Evolutionary conservation across 1,140 invertebrate species (phyloP), one percentile per base, ranked within the genome.

Genomic region (Pinna nobilis): DNA sequence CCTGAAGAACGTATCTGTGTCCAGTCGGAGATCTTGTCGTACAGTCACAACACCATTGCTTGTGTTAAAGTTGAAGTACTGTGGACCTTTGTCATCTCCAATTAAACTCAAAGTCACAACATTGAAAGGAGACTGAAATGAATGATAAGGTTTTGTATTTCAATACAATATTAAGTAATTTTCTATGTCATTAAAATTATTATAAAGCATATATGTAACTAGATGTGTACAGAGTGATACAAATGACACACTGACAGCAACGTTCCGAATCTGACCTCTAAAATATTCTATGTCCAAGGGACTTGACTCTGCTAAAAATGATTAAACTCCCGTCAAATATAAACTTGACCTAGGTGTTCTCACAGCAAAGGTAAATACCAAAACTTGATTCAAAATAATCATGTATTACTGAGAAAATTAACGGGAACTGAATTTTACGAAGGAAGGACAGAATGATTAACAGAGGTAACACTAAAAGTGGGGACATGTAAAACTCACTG

Each of bases 61-160:
- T 0, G 57, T 30, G n/a, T 70, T 23, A 20, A 79, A 59, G 25
- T 47, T 50, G 49, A 81, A 81, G 37, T 75, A 71, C 13, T 25
- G 33, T 3, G 72, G 59, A 41, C 73, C 80, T 5, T 64, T 55
- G n/a, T 71, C 78, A 70, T 84, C 80, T 66, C 83, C 83, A 63
- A 81, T 80, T 15, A 81, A 30, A 25, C 50, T 20, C 59, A 79
- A 68, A 13, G 39, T 61, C 18, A 82, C 59, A 2, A 35, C 13
- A 47, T 74, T 80, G 35, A 80, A 81, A 30, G 82, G 69, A 30
- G 53, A 53, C 68, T 74, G n/a, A 18, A 64, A 66, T 49, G 20
- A 59, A 15, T 25, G 15, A n/a, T n/a, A n/a, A n/a, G n/a, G n/a
- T n/a, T n/a, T n/a, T n/a, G n/a, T n/a, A n/a, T n/a, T n/a, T n/a